Conservation (phyloP, 2,797 vertebrate genomes). For the Heliangelus exortis region DNA sequence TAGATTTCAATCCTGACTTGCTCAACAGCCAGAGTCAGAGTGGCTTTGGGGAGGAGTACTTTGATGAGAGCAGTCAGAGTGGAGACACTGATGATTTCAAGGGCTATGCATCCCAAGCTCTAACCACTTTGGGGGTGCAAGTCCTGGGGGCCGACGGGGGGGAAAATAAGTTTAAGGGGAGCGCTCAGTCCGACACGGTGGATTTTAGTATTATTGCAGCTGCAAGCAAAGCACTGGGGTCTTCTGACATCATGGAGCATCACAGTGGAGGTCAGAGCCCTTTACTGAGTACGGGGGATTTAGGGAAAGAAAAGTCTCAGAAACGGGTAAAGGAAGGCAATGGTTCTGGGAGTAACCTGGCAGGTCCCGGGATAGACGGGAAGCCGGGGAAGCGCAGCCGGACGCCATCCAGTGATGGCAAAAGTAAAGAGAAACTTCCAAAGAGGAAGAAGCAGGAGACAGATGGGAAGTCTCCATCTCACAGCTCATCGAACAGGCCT, state of each 20-base stretch:
- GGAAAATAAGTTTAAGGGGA: constrained; percentile 82
- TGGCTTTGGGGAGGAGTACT: constrained; percentile 90
- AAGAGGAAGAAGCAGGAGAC: constrained; percentile 95
- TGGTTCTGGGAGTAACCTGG: constrained; percentile 79
- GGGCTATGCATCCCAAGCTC: constrained; percentile 83
- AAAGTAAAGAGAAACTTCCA: constrained; percentile 95
- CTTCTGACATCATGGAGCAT: constrained; percentile 89
- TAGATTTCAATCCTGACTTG: constrained; percentile 95
- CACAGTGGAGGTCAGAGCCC: constrained; percentile 93
- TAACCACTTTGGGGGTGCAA: constrained; percentile 80
- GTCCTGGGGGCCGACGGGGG: constrained; percentile 82
- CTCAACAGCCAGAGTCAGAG: constrained; percentile 87
- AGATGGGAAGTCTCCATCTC: constrained; percentile 95
- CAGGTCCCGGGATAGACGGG: constrained; percentile 82
- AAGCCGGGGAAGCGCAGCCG: constrained; percentile 95
- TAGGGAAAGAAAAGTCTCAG: constrained; percentile 85
- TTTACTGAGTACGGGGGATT: constrained; percentile 83
- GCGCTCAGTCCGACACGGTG: constrained; percentile 88
- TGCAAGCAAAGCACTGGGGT: constrained; percentile 81
- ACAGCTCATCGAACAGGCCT: constrained; percentile 91
- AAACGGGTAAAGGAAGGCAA: constrained; percentile 85
- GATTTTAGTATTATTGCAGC: constrained; percentile 93
- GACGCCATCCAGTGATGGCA: constrained; percentile 95
- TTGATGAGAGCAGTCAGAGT: constrained; percentile 95
- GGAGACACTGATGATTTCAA: constrained; percentile 94